These are phyloP conservation scores for Leistus spinibarbis DNA, from an alignment of 2,888 invertebrate species.

Conservation along the genomic window DNA sequence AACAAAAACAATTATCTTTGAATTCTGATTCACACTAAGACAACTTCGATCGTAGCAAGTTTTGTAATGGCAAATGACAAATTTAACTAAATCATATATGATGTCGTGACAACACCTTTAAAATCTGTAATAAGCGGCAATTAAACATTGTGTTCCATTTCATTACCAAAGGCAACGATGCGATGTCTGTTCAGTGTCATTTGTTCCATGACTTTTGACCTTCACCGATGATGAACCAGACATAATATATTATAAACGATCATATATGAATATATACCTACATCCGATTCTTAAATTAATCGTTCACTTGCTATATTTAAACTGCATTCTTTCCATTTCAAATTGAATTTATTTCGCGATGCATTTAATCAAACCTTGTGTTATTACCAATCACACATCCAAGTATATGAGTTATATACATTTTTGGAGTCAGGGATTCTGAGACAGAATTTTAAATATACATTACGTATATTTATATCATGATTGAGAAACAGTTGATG, in stretches of 20 bases:
- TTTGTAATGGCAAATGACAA: too few species aligned
- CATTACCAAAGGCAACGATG: background rate
- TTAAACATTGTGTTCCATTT: background rate
- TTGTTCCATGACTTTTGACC: constrained; percentile 7
- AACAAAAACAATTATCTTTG: constrained; percentile 1
- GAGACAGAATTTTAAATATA: background rate
- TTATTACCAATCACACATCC: background rate
- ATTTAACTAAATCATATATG: background rate
- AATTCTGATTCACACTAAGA: background rate
- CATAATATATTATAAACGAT: background rate
- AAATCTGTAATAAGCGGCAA: background rate
- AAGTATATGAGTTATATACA: background rate
- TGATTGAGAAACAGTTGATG: too few species aligned
- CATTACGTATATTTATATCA: too few species aligned
- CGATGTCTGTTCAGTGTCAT: background rate
- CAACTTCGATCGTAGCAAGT: too few species aligned
- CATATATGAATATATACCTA: background rate
- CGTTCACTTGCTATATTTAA: background rate
- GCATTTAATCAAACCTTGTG: background rate
- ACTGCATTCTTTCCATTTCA: background rate
- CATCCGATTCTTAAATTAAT: background rate
- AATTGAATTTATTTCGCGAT: background rate
- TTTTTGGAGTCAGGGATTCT: background rate
- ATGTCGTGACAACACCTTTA: background rate
- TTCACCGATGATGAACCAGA: background rate